A percentile compares a stretch with the other conserved stretches of the same genome.
These are phyloP conservation scores for Gobio occitaniae DNA, from an alignment of 2,797 vertebrate genomes.

Conservation along the genomic window DNA sequence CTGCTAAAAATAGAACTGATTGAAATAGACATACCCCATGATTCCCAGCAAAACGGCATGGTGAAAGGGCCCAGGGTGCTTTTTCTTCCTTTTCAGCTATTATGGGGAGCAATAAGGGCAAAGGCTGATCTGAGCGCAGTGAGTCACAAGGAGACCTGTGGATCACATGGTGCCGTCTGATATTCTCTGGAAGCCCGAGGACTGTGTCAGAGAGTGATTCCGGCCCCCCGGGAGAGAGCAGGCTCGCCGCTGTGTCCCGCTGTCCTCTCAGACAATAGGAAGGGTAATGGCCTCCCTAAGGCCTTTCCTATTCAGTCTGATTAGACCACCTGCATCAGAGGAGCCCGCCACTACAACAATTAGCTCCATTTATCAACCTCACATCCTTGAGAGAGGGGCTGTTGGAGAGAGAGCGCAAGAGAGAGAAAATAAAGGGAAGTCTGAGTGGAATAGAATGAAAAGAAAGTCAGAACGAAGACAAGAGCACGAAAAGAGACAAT, in stretches of 20 bases:
- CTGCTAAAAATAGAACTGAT: conserved; percentile 46
- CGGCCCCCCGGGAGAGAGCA: conserved; percentile 42
- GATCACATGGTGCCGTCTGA: conserved; percentile 41
- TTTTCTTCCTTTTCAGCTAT: conserved; percentile 52
- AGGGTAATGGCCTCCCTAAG: conserved; percentile 85
- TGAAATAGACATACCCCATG: conserved; percentile 37
- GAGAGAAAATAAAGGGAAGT: conserved; percentile 49
- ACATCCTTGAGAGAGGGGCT: conserved; percentile 69
- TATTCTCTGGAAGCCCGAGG: conserved; percentile 43
- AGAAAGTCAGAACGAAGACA: conserved; percentile 6
- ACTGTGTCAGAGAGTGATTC: conserved; percentile 53
- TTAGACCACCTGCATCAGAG: conserved; percentile 79
- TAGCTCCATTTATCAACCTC: conserved; percentile 85
- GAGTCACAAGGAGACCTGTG: conserved; percentile 41
- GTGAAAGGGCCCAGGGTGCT: conserved; percentile 25
- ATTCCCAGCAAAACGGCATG: conserved; percentile 27
- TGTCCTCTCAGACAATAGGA: conserved; percentile 84
- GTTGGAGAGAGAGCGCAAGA: conserved; percentile 50
- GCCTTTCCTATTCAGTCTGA: conserved; percentile 81
- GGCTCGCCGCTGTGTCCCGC: conserved; percentile 63
- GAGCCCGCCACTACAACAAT: conserved; percentile 82
- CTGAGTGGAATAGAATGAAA: conserved; percentile 37
- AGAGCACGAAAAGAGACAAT: background rate
- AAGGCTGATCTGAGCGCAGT: conserved; percentile 56
- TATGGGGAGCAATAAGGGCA: conserved; percentile 33